phyloP scores from a whole-genome alignment of 2,113 vertebrate species.

The Capra hircus region DNA sequence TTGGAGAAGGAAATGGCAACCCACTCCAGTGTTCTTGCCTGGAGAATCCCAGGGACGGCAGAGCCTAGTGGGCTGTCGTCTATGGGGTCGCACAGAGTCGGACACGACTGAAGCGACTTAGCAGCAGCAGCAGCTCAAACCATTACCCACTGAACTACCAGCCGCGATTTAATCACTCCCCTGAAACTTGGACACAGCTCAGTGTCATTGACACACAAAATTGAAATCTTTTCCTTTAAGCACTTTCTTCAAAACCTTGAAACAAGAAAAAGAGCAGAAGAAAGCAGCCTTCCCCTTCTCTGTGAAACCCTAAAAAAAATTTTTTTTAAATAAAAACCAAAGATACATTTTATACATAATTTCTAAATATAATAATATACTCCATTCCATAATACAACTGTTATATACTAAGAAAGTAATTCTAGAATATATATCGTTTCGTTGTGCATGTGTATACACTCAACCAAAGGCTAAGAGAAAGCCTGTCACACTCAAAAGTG shows the following conservation, averaged over 20 bases:
- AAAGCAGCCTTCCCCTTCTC: neutral
- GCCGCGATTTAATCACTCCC: neutral
- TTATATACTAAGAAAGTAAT: neutral
- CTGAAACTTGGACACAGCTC: neutral
- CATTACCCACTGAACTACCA: neutral
- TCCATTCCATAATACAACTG: neutral
- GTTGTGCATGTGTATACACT: neutral
- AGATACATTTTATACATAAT: neutral
- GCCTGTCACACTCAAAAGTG: neutral
- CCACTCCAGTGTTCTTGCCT: too few relatives aligned
- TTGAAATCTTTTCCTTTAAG: neutral
- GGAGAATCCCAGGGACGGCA: too few relatives aligned
- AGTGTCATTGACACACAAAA: neutral
- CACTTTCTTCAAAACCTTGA: neutral
- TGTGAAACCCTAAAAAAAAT: neutral
- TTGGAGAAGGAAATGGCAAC: too few relatives aligned
- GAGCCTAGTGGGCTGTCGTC: too few relatives aligned
- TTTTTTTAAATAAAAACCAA: neutral
- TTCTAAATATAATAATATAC: neutral
- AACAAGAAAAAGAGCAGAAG: neutral
- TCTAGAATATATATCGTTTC: neutral
- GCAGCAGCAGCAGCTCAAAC: neutral
- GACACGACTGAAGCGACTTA: too few relatives aligned
- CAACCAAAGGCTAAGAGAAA: neutral
- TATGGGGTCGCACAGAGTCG: too few relatives aligned